Base-by-base conservation (phyloP, 2,797 vertebrate species). In the Steatocranus sp. region DNA sequence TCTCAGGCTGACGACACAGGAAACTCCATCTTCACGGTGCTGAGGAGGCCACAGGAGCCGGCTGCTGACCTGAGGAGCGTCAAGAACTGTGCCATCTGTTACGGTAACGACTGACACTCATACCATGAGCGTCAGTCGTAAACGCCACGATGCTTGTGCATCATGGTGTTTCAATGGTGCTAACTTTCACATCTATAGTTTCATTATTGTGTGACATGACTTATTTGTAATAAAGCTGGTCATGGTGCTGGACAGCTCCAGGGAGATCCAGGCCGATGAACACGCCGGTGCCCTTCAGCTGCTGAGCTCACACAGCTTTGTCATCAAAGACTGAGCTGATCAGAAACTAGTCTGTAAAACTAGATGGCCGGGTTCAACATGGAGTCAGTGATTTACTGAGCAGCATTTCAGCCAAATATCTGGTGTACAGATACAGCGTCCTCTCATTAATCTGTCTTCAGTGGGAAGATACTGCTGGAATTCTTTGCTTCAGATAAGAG, bases 161-260 rank as follows among this genome's bases (percentile, higher is more conserved):
- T 56, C 5, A 3, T 17, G 25, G 53, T 56, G 27, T 58, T 56
- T 30, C 15, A 8, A 58, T 32, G 54, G 27, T 11, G 54, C 54
- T 6, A 32, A 32, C 27, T 32, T 17, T 58, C 5, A 17, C 15
- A 18, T 32, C 54, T 18, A 2, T 58, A 51, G 25, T 30, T 56
- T 56, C 15, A 30, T 18, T 58, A 27, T 10, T 54, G 3, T 27
- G 51, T 54, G 3, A 12, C 41, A 43, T 6, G 38, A 3, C 7
- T 54, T 17, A 18, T 58, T 17, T 32, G 54, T 32, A 11, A 0
- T 50, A 50, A 50, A 50, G 49, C 49, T 98, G 73, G 94, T 92
- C 2, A 84, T 97, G 58, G 63, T 98, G 78, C 75, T 97, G 82
- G 98, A 98, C 46, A 83, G 96, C 58, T 98, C 81, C 81, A 82